Base-by-base conservation (phyloP, 2,113 vertebrate species). In the Mionectes macconnelli region DNA sequence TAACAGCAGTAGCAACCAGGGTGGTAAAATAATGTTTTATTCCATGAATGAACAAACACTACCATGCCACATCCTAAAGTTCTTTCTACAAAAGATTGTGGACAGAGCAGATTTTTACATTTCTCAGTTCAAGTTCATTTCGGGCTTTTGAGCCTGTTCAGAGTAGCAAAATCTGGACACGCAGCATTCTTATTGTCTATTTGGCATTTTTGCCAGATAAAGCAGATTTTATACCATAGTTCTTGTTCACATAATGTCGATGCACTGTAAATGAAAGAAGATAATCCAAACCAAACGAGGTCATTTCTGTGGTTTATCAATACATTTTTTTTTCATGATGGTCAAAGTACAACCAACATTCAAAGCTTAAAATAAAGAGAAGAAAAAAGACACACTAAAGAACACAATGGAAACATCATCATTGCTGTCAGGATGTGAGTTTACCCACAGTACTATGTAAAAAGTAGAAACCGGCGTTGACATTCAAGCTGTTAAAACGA, bases 21-120 rank as follows among this genome's bases (percentile, higher is more conserved):
- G 95, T 98, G 98, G 97, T 98, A 98, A 98, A 98, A 98, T 98
- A 98, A 98, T 95, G 97, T 97, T 98, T 98, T 98, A 98, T 98
- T 98, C 97, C 96, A 96, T 97, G 97, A 97, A 97, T 97, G 98
- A 97, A 96, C 96, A 97, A 93, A 97, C 63, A 94, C 96, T 97
- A 96, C 97, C 97, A 98, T 97, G 97, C 97, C 98, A 95, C 97
- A 86, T 93, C 82, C 97, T 96, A 96, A 87, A 84, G 74, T 91
- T 96, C 94, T 97, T 93, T 94, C 83, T 75, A 89, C 97, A 96
- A 86, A 96, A 93, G 81, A 94, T 94, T 83, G 70, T 67, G 92
- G 96, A 97, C 96, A 91, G 95, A 97, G 95, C 91, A 81, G 90
- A 95, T 92, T 85, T 95, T 93, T 95, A 91, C 69, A 67, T 56